A percentile compares a stretch with the other conserved stretches of the same genome.
Conservation (phyloP, 2,888 invertebrate species). For the Temnothorax unifasciatus region DNA sequence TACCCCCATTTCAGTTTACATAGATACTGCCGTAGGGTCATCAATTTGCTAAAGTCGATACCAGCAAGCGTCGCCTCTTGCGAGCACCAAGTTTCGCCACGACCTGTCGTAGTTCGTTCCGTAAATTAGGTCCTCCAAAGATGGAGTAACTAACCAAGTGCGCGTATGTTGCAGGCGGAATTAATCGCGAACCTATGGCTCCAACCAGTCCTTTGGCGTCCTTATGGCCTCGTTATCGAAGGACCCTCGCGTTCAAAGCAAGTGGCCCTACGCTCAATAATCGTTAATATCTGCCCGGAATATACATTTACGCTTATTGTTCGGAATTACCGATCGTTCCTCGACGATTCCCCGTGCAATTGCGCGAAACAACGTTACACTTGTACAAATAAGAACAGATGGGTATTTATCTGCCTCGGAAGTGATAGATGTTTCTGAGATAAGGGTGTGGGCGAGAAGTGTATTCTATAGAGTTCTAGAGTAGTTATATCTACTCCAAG, state of each 20-base stretch:
- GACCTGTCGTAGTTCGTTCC: slow-evolving; percentile 49
- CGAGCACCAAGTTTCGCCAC: slow-evolving; percentile 47
- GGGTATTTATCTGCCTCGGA: background rate
- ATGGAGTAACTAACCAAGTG: slow-evolving; percentile 59
- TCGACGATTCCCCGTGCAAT: background rate
- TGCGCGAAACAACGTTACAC: background rate
- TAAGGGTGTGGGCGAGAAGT: background rate
- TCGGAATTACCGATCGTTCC: slow-evolving; percentile 12
- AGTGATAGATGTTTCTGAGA: slow-evolving; percentile 27
- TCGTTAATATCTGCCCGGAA: slow-evolving; percentile 54
- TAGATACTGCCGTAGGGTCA: slow-evolving; percentile 29
- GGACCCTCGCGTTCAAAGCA: slow-evolving; percentile 57
- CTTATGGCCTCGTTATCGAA: slow-evolving; percentile 68
- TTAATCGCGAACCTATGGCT: slow-evolving; percentile 68
- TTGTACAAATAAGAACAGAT: slow-evolving; percentile 26
- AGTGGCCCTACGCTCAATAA: slow-evolving; percentile 63
- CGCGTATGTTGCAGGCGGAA: slow-evolving; percentile 54
- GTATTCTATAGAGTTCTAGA: background rate
- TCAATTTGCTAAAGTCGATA: slow-evolving; percentile 51
- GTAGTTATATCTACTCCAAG: background rate
- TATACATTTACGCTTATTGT: slow-evolving; percentile 12
- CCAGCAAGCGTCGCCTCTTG: slow-evolving; percentile 44
- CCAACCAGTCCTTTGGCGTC: slow-evolving; percentile 64
- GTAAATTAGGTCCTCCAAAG: slow-evolving; percentile 60
- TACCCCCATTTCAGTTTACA: slow-evolving; percentile 55